Base-by-base conservation (phyloP, 2,113 vertebrate species). In the Hyla sarda region DNA sequence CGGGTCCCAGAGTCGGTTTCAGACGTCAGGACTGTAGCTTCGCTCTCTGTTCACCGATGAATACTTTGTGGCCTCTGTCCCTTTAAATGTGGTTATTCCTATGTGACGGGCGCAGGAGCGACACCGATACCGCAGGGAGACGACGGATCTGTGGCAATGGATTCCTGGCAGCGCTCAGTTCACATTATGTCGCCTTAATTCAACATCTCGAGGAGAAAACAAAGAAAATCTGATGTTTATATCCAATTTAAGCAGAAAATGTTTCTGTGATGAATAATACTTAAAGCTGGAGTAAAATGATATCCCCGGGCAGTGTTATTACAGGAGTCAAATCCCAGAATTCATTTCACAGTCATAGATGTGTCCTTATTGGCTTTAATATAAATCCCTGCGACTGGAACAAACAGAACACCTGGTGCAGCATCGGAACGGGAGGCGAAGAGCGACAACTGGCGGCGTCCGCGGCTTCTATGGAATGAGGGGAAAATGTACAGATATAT, bases 291-390 rank as follows among this genome's bases (percentile, higher is more conserved):
- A 69, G 65, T 69, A 21, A 69, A 69, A 69, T 69, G 28, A 34
- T 69, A 56, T 52, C 52, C 17, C 30, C 50, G 16, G 76, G 50
- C 76, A 12, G 30, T 32, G 25, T 54, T 78, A 56, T 54, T 56
- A 69, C 32, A 69, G 76, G 19, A 56, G 48, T 13, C 48, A 54
- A 78, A 78, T 75, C 73, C 73, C 50, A 54, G 75, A 32, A 77
- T 77, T 52, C 48, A 77, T 77, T 77, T 52, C 75, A 30, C 75
- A 77, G 73, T 48, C 73, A 76, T 48, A 76, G 73, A 47, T 76
- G 73, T 28, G 25, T 50, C 73, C 41, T 54, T 48, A 45, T 74
- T 48, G 37, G 25, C 50, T 30, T 77, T 54, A 17, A 9, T 25
- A 54, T 56, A 56, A 77, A 77, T 54, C 75, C 75, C 41, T 77